Evolutionary conservation across 2,113 vertebrate genomes (phyloP).

Genomic region (Clarias batrachus): DNA sequence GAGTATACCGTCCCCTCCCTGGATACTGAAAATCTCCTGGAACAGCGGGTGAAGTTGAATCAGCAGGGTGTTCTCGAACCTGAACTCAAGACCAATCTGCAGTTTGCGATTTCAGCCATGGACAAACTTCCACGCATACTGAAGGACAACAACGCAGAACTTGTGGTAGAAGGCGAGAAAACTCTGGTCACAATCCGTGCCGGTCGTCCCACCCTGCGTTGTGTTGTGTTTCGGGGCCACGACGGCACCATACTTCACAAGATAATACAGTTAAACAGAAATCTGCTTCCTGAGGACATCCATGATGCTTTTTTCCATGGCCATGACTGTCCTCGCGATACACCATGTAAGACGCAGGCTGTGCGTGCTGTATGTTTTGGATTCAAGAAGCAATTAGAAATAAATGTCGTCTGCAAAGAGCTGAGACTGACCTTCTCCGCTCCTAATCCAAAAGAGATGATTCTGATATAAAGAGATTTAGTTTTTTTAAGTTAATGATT

Average conservation of each 20-base stretch:
- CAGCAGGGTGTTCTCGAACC: not conserved
- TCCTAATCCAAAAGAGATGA: not conserved
- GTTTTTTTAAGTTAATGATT: too few species aligned
- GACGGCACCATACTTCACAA: constrained; percentile 12
- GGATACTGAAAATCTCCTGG: not conserved
- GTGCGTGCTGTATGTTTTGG: rapidly evolving
- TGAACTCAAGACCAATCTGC: constrained; percentile 12
- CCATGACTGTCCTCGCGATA: not conserved
- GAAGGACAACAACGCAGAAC: not conserved
- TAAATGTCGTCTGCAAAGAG: constrained; percentile 16
- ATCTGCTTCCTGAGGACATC: not conserved
- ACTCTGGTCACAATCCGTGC: not conserved
- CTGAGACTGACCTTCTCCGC: not conserved
- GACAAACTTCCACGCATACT: not conserved
- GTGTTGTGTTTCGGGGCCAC: not conserved
- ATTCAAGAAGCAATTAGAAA: not conserved
- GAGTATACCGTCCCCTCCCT: not conserved
- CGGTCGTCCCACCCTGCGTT: rapidly evolving
- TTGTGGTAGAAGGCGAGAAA: not conserved
- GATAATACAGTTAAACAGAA: not conserved
- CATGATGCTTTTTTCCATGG: not conserved
- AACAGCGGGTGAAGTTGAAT: not conserved
- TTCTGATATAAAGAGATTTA: not conserved
- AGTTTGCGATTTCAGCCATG: constrained; percentile 4
- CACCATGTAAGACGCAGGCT: not conserved